Conservation (phyloP, 2,888 invertebrate genomes). For the Allolobophora icterica region DNA sequence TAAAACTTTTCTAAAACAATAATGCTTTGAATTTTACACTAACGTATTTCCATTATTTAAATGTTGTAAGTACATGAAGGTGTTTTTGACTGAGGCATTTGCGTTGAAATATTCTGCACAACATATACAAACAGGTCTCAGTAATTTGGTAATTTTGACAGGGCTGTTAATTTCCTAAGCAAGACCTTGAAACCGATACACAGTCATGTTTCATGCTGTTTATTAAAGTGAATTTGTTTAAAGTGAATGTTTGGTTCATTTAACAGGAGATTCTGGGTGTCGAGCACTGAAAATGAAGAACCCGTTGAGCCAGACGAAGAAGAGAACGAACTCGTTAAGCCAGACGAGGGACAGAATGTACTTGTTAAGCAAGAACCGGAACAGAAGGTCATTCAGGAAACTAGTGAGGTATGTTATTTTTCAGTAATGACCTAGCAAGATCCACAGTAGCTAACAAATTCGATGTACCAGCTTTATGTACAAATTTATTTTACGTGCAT, state of each 20-base stretch:
- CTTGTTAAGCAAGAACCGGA: neutral
- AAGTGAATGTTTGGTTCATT: neutral
- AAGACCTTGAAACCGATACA: too few relatives aligned
- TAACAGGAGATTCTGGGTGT: constrained; percentile 56
- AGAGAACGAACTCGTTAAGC: neutral
- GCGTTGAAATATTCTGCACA: neutral
- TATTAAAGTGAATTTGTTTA: neutral
- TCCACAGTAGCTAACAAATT: too few relatives aligned
- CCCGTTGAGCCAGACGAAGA: constrained; percentile 36
- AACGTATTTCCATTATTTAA: neutral
- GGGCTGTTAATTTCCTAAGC: neutral
- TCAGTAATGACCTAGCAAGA: neutral
- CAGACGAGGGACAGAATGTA: neutral
- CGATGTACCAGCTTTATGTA: too few relatives aligned
- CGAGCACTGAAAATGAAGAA: constrained; percentile 51
- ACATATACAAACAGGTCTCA: neutral
- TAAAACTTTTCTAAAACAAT: neutral
- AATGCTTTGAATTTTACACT: neutral
- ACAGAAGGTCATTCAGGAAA: neutral
- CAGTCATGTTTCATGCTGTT: too few relatives aligned
- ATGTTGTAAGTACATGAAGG: neutral
- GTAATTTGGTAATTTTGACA: neutral
- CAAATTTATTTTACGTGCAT: too few relatives aligned
- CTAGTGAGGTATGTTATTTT: neutral
- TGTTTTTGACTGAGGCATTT: neutral